These are phyloP conservation scores for Drosophila paulistorum DNA, from an alignment of 1,140 invertebrate species.

Conservation along the genomic window DNA sequence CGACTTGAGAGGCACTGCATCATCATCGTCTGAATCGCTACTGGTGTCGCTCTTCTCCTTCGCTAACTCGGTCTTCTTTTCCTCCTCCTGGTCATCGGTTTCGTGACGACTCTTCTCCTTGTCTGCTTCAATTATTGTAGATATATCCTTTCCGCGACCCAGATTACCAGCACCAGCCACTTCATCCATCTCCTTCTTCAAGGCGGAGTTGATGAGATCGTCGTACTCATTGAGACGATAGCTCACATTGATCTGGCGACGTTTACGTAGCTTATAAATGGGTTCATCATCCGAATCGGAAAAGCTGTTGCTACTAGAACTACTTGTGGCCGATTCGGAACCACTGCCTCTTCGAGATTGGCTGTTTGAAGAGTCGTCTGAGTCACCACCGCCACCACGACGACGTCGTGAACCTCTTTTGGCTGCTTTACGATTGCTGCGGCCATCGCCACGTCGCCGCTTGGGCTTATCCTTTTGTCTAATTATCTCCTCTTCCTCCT, in stretches of 20 bases:
- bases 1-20: constrained; percentile 52
- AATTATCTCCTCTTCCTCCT: constrained; percentile 38
- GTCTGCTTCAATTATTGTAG: constrained; percentile 93
- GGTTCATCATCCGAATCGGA: constrained; percentile 88
- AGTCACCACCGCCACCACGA: constrained; percentile 43
- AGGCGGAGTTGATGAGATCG: constrained; percentile 95
- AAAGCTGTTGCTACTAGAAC: constrained; percentile 83
- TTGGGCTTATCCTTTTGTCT: constrained; percentile 60
- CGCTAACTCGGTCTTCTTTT: constrained; percentile 82
- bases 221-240: constrained; percentile 96
- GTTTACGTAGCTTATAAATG: constrained; percentile 91
- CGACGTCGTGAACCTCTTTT: constrained; percentile 67
- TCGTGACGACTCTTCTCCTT: constrained; percentile 85
- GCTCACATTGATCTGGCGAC: constrained; percentile 89
- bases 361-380: constrained; percentile 38
- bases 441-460: constrained; percentile 70
- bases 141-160: constrained; percentile 94
- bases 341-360: constrained; percentile 39
- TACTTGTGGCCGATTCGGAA: constrained; percentile 34
- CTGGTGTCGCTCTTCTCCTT: constrained; percentile 32
- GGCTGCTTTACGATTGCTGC: constrained; percentile 62
- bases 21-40: constrained; percentile 44
- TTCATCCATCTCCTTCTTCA: constrained; percentile 91
- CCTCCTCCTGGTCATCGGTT: constrained; percentile 82
- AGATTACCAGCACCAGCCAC: constrained; percentile 90